These are phyloP conservation scores for Aplocera efformata DNA, from an alignment of 2,888 invertebrate genomes.

Conservation along the genomic window DNA sequence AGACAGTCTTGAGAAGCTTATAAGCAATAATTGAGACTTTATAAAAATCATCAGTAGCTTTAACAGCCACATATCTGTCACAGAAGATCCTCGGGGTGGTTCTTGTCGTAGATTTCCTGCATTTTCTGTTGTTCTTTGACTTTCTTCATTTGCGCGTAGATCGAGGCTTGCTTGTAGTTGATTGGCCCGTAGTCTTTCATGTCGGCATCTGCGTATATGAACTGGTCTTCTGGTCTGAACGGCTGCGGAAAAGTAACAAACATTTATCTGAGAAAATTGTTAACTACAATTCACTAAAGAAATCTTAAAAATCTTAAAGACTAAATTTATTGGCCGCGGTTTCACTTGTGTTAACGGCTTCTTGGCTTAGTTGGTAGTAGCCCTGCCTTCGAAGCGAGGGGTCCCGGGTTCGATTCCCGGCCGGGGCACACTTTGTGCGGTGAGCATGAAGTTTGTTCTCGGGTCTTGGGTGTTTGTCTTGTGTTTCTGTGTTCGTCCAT, in stretches of 20 bases:
- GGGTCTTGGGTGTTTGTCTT: too few relatives aligned
- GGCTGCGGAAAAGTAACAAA: slow-evolving; percentile 81
- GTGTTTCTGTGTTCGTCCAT: too few relatives aligned
- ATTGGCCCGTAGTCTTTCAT: slow-evolving; percentile 94
- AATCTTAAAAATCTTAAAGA: too few relatives aligned
- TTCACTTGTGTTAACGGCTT: too few relatives aligned
- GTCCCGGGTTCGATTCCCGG: too few relatives aligned
- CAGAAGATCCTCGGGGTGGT: slow-evolving; percentile 60
- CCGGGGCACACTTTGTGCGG: too few relatives aligned
- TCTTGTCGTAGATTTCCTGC: slow-evolving; percentile 67
- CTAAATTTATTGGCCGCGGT: too few relatives aligned
- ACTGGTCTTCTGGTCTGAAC: slow-evolving; percentile 87
- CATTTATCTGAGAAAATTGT: too few relatives aligned
- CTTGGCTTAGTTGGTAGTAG: too few relatives aligned
- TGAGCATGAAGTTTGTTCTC: too few relatives aligned
- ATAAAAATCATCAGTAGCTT: background rate
- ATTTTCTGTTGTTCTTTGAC: slow-evolving; percentile 76
- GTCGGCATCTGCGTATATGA: slow-evolving; percentile 95
- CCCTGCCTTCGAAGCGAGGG: too few relatives aligned
- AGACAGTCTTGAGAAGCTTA: background rate
- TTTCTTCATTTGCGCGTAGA: slow-evolving; percentile 88
- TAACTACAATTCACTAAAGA: too few relatives aligned
- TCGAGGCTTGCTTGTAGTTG: slow-evolving; percentile 94
- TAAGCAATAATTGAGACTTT: background rate
- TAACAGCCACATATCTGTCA: slow-evolving; percentile 16